Evolutionary conservation across 2,113 vertebrate genomes (phyloP), one percentile per base, ranked within the genome.

Genomic region (Mormyrus lacerda): DNA sequence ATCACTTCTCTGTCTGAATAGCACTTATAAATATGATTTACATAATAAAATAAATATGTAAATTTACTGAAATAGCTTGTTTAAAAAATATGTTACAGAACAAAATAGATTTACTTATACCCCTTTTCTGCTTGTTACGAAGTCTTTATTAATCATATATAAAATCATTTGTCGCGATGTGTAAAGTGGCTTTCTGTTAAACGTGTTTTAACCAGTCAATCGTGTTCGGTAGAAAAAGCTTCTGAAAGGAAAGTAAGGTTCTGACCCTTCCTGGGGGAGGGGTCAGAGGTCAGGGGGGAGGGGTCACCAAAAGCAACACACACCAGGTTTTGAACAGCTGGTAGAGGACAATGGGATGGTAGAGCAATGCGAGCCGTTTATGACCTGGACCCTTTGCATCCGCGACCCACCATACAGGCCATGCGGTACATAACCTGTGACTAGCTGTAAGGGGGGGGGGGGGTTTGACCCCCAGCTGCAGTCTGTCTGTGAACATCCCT

Each of bases 11-110:
- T 89, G 92, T 91, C 93, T 91, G 90, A 90, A 76, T 92, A 95
- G 93, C 93, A 93, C 94, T 94, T 94, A 96, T 96, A 96, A 96
- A 96, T 95, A 96, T 93, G 92, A 4, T 93, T 96, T 95, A 95
- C 92, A 94, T 93, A 93, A 92, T 93, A 94, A 95, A 95, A 95
- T 94, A 96, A 96, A 95, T 94, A 96, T 91, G 53, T 91, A 91
- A 92, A 50, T 2, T 95, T 94, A 93, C 94, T 93, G 91, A 94
- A 94, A 92, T 94, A 94, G 91, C 91, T 92, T 92, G 89, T 61
- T 91, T 87, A 88, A 83, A 90, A 88, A 90, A 90, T 88, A 95
- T 93, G 94, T 96, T 96, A 96, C 95, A 96, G 94, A 96, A 96
- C 93, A 95, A 93, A 95, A 95, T 95, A 87, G 91, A 94, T 90